These are phyloP conservation scores for Anodontia alba DNA, from an alignment of 2,888 invertebrate species.

Conservation along the genomic window DNA sequence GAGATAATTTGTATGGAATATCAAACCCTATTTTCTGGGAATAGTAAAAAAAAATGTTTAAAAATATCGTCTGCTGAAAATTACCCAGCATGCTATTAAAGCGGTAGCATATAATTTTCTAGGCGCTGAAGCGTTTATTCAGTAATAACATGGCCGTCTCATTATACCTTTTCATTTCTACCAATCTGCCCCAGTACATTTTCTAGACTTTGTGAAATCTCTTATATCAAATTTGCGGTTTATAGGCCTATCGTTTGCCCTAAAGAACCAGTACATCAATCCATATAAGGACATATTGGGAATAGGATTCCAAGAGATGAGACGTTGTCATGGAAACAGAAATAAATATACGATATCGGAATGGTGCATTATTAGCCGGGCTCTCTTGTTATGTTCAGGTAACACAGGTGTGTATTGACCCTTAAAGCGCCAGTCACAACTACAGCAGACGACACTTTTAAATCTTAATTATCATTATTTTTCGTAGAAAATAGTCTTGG, in stretches of 20 bases:
- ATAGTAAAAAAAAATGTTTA: too few species aligned
- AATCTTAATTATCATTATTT: too few species aligned
- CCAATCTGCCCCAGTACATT: constrained; percentile 17
- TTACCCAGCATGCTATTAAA: too few species aligned
- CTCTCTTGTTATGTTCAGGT: constrained; percentile 48
- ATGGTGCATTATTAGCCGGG: constrained; percentile 49
- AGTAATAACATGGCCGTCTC: too few species aligned
- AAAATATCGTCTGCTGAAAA: too few species aligned
- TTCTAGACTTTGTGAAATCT: constrained; percentile 15
- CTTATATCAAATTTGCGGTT: constrained; percentile 17
- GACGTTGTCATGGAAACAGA: constrained; percentile 56
- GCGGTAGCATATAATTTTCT: too few species aligned
- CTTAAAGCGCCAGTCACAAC: too few species aligned
- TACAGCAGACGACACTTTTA: too few species aligned
- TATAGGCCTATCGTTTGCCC: constrained; percentile 20
- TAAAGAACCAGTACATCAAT: not conserved
- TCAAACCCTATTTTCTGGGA: too few species aligned
- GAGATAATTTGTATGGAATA: too few species aligned
- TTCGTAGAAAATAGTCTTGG: too few species aligned
- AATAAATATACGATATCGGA: constrained; percentile 64
- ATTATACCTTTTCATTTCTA: not conserved
- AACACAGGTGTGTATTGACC: constrained; percentile 51
- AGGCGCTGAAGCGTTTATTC: too few species aligned
- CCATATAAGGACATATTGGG: constrained; percentile 52
- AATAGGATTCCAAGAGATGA: constrained; percentile 61